A percentile compares a stretch with the other conserved stretches of the same genome.
Evolutionary conservation across 2,888 invertebrate species (phyloP).

Genomic region (Chrysina gloriosa): DNA sequence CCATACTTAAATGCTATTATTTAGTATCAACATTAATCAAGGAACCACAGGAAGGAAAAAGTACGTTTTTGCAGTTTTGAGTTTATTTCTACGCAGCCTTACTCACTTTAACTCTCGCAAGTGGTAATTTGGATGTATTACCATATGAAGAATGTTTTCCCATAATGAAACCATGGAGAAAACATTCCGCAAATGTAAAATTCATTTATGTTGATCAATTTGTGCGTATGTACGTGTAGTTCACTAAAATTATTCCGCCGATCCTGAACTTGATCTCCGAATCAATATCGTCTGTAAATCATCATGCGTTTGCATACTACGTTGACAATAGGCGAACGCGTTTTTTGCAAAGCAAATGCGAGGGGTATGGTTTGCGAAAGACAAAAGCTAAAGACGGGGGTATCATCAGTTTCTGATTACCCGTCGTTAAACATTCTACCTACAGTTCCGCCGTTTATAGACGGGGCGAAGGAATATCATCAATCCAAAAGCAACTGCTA

Average conservation of each 20-base stretch:
- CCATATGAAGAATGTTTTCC: constrained; percentile 1
- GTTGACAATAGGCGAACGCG: neutral
- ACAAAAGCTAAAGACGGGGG: neutral
- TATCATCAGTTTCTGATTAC: constrained; percentile 13
- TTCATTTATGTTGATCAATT: constrained; percentile 34
- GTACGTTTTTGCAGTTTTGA: no score
- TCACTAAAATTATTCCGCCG: constrained; percentile 14
- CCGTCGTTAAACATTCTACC: neutral
- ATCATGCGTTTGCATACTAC: constrained; percentile 23
- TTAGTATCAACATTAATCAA: no score
- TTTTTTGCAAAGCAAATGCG: constrained; percentile 26
- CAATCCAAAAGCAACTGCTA: constrained; percentile 23
- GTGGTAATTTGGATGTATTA: no score
- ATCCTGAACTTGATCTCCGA: constrained; percentile 27
- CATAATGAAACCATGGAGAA: constrained; percentile 10
- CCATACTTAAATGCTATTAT: no score
- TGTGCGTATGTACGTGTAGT: constrained; percentile 25
- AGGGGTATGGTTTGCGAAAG: neutral
- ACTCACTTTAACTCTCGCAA: no score
- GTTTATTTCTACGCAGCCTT: no score
- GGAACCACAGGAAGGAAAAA: no score
- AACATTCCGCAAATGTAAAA: constrained; percentile 22
- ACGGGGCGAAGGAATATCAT: constrained; percentile 13
- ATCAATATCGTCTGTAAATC: constrained; percentile 27
- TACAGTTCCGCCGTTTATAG: neutral